Evolutionary conservation across 2,113 vertebrate genomes (phyloP).

Genomic region (Dromas ardeola): DNA sequence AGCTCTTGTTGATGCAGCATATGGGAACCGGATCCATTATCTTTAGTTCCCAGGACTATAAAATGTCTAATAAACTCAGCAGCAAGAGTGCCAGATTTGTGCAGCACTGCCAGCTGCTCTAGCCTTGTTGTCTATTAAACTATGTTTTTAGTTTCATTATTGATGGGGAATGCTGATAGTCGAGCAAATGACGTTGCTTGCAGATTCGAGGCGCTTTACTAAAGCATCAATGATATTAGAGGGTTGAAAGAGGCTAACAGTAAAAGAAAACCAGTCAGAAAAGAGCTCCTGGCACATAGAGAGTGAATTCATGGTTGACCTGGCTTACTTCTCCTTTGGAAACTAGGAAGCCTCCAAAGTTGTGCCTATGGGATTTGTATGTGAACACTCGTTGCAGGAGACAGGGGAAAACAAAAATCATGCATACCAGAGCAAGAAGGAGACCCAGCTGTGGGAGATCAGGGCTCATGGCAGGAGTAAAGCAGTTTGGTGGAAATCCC

Average conservation of each 20-base stretch:
- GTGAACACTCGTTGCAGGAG: not conserved
- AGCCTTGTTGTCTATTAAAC: slow-evolving; percentile 41
- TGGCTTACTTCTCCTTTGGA: not conserved
- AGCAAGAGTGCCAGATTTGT: slow-evolving; percentile 41
- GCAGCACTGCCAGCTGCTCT: slow-evolving; percentile 60
- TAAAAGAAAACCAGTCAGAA: not conserved
- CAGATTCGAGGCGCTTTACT: not conserved
- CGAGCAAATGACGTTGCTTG: not conserved
- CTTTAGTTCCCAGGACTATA: slow-evolving; percentile 68
- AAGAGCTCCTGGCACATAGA: not conserved
- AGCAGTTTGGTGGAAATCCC: not conserved
- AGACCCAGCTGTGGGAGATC: not conserved
- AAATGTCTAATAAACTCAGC: slow-evolving; percentile 69
- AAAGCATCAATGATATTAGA: not conserved
- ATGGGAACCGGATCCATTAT: slow-evolving; percentile 47
- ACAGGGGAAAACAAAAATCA: not conserved
- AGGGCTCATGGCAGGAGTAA: not conserved
- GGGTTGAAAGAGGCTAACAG: not conserved
- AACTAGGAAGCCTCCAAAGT: not conserved
- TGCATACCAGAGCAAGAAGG: not conserved
- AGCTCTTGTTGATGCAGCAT: slow-evolving; percentile 50
- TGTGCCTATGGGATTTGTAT: not conserved
- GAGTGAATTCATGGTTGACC: not conserved
- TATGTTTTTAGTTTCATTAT: slow-evolving; percentile 57
- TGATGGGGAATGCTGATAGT: slow-evolving; percentile 30